Evolutionary conservation across 2,113 vertebrate species (phyloP).

Genomic region (Notiomystis cincta): DNA sequence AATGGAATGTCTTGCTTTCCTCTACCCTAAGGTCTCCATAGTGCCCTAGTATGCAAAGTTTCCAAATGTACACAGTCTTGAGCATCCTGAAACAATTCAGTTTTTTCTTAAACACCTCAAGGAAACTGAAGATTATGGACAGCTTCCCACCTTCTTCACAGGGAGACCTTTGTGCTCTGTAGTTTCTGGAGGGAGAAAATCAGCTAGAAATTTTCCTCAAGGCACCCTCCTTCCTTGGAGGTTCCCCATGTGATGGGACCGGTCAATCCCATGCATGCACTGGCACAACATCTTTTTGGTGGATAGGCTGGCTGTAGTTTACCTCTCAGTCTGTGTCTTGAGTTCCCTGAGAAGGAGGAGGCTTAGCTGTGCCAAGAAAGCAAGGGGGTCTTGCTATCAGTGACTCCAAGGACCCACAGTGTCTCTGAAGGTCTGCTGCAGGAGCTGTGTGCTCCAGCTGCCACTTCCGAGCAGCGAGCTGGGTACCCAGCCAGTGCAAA

Average conservation of each 20-base stretch:
- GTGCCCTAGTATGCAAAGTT: not conserved
- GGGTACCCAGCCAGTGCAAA: not conserved
- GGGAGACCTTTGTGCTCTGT: not conserved
- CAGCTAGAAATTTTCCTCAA: not conserved
- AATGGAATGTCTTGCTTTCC: not conserved
- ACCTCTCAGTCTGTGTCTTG: not conserved
- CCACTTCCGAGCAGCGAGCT: fast-evolving
- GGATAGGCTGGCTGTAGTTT: not conserved
- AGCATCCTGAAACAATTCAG: not conserved
- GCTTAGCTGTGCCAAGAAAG: not conserved
- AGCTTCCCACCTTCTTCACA: not conserved
- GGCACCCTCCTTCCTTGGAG: not conserved
- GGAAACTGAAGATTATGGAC: not conserved
- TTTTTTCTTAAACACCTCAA: not conserved
- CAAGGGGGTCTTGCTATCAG: not conserved
- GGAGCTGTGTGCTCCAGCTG: not conserved
- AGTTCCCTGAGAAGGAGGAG: not conserved
- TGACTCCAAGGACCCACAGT: fast-evolving
- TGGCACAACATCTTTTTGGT: not conserved
- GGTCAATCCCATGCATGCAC: not conserved
- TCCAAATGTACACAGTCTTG: not conserved
- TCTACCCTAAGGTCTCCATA: not conserved
- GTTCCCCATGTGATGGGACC: not conserved
- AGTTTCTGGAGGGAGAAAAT: not conserved
- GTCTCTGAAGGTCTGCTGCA: not conserved